These are phyloP conservation scores for Oryzias javanicus DNA, from an alignment of 2,113 vertebrate genomes.

Conservation along the genomic window DNA sequence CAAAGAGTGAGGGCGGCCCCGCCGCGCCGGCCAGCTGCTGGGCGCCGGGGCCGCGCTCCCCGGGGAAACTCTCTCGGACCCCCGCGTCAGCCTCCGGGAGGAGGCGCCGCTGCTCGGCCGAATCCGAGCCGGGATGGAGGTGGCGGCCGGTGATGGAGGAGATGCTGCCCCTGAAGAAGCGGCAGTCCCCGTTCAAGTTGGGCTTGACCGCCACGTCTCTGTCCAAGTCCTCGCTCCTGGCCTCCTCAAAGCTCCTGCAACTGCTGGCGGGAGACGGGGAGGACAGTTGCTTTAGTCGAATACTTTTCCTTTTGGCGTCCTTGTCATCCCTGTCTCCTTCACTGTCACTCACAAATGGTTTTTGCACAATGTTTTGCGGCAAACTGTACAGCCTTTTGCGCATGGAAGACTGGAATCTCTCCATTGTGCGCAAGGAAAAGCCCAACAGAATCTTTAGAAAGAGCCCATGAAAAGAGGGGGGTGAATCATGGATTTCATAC, in stretches of 20 bases:
- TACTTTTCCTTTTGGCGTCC: constrained; percentile 91
- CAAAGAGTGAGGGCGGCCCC: constrained; percentile 66
- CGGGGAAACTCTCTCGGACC: constrained; percentile 72
- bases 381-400: constrained; percentile 96
- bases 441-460: constrained; percentile 28
- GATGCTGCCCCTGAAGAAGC: constrained; percentile 88
- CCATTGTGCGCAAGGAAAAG: constrained; percentile 74
- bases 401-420: constrained; percentile 93
- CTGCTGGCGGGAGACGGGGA: constrained; percentile 78
- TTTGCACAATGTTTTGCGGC: constrained; percentile 91
- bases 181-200: constrained; percentile 96
- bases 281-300: constrained; percentile 87
- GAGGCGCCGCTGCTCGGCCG: constrained; percentile 87
- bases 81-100: constrained; percentile 85
- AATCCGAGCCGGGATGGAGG: constrained; percentile 80
- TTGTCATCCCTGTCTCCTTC: constrained; percentile 83
- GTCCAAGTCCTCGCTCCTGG: constrained; percentile 76
- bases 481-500: constrained; percentile 57
- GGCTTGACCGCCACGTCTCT: constrained; percentile 81
- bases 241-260: constrained; percentile 71
- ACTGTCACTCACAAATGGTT: constrained; percentile 81
- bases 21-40: constrained; percentile 59
- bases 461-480: constrained; percentile 22
- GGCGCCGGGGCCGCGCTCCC: constrained; percentile 78
- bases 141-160: constrained; percentile 88